These are phyloP conservation scores for Cinclus mexicanus DNA, from an alignment of 2,113 vertebrate species.

Conservation along the genomic window DNA sequence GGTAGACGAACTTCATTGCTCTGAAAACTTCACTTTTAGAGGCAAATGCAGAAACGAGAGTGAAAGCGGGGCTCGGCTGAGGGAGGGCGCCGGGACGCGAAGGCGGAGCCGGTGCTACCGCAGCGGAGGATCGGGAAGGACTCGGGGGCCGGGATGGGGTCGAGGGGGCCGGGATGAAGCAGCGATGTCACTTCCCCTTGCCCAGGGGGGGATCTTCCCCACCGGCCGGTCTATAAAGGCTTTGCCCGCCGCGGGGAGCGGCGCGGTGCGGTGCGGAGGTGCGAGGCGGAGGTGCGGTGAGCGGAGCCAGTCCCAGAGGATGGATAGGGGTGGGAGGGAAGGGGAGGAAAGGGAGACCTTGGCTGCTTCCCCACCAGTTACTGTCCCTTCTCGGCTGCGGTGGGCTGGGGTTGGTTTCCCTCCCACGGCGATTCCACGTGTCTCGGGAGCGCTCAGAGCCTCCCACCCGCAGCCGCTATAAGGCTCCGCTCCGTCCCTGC, in stretches of 20 bases:
- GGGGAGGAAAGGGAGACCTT: not conserved
- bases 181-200: not conserved
- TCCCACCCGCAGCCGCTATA: not conserved
- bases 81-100: not conserved
- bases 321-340: not conserved
- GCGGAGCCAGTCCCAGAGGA: not conserved
- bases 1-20: not conserved
- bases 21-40: not conserved
- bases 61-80: not conserved
- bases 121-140: not conserved
- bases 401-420: not conserved
- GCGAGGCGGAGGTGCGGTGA: not conserved
- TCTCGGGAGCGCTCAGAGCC: not conserved
- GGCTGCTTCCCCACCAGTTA: not conserved
- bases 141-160: not conserved
- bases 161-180: not conserved
- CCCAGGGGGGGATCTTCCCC: not conserved
- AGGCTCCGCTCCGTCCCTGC: not conserved
- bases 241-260: not conserved
- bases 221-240: not conserved
- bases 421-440: not conserved
- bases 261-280: fast-evolving
- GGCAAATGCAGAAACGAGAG: not conserved
- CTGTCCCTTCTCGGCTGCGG: not conserved
- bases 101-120: not conserved